phyloP scores from a whole-genome alignment of 2,888 invertebrate genomes.

The Escarpia spicata region DNA sequence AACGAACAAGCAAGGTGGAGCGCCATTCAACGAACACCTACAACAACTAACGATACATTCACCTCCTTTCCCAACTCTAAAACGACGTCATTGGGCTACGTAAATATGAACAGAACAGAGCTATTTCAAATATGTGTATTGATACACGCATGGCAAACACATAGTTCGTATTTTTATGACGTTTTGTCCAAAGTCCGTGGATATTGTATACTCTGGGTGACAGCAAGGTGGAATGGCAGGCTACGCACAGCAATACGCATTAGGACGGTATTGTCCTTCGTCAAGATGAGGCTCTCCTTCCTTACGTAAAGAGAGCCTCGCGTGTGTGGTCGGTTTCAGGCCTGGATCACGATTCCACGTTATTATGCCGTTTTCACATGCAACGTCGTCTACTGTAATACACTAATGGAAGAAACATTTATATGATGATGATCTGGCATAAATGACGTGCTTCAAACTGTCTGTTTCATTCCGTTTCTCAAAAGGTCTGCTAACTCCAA shows the following conservation, averaged over 20 bases:
- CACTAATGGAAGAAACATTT: neutral
- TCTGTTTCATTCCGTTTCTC: no score
- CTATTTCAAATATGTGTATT: neutral
- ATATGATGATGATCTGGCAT: no score
- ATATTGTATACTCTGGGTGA: neutral
- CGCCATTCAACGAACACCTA: neutral
- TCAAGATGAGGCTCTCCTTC: neutral
- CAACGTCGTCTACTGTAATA: neutral
- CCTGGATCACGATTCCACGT: neutral
- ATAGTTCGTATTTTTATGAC: neutral
- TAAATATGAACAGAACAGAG: neutral
- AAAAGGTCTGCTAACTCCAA: no score
- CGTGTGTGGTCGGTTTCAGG: neutral
- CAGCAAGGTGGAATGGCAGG: neutral
- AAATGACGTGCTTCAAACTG: no score
- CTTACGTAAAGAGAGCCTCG: neutral
- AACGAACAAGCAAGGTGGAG: neutral
- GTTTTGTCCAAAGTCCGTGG: no score
- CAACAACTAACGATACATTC: neutral
- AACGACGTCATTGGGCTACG: neutral
- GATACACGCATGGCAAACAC: neutral
- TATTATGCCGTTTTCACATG: neutral
- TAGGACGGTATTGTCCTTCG: neutral
- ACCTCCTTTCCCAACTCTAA: neutral
- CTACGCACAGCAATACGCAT: no score